Base-by-base conservation (phyloP, 2,888 invertebrate species). In the Plutella xylostella region DNA sequence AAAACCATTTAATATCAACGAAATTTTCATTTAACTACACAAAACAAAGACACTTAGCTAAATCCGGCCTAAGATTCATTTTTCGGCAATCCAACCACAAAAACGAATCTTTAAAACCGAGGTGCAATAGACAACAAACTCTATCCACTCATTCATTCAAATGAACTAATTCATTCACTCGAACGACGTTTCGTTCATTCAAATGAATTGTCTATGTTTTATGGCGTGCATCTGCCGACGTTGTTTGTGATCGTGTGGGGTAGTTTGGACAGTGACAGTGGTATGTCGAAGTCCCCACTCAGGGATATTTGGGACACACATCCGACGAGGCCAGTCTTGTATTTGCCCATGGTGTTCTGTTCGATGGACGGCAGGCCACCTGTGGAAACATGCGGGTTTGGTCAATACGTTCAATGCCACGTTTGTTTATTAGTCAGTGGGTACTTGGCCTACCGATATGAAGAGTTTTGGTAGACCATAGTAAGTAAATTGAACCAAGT, bases 251-350 rank as follows among this genome's bases (percentile, higher is more conserved):
- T 87, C 44, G 87, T 87, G 63, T 87, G 87, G 1, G 87, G 86
- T 41, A 89, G 85, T 47, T 89, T 90, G 11, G 88, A 87, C 33
- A 88, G 77, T 6, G 90, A 88, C 34, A 92, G 85, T 12, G 89
- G 89, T 39, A 95, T 88, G 56, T 90, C 89, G 63, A 90, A 90
- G 70, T 94, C 93, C 12, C 92, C 90, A 54, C 92, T 92, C 42
- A 95, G 79, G 1, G 91, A 90, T 56, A 95, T 87, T 72, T 93
- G 92, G 35, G 92, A 91, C 58, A 95, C 89, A 75, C 95, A 95
- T 28, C 95, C 95, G 33, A 89, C 83, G 49, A 94, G 88, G 22
- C 94, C 94, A 49, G 86, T 87, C 43, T 85, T 84, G 72, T 92
- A 94, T 68, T 89, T 89, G 44, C 89, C 88, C 54, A 87, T 86